These are phyloP conservation scores for Anser cygnoides DNA, from an alignment of 2,113 vertebrate species.

Conservation along the genomic window DNA sequence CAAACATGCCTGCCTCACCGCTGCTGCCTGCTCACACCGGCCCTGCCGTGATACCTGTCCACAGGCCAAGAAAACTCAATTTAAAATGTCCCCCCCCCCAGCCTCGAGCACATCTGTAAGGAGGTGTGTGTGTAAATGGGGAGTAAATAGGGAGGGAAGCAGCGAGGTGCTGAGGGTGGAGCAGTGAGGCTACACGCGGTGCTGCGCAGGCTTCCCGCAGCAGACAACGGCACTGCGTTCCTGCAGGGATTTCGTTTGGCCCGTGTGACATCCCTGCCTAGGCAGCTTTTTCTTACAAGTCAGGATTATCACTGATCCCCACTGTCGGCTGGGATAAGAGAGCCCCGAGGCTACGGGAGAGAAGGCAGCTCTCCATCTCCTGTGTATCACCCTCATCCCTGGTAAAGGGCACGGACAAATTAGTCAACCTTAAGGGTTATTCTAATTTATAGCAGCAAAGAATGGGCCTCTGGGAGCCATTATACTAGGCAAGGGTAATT, in stretches of 20 bases:
- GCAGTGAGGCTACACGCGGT: no score
- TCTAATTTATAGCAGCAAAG: conserved; percentile 47
- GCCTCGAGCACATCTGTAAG: not conserved
- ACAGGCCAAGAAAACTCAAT: not conserved
- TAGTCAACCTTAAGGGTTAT: conserved; percentile 55
- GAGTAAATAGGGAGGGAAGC: not conserved
- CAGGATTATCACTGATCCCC: conserved; percentile 11
- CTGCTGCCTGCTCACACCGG: not conserved
- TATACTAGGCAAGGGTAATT: conserved; percentile 47
- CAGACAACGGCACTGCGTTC: not conserved
- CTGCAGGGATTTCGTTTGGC: not conserved
- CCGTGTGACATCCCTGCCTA: not conserved
- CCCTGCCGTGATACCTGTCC: not conserved
- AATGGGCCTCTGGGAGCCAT: conserved; percentile 44
- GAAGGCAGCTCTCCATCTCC: not conserved
- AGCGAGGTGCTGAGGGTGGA: rapidly evolving
- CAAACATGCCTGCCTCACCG: not conserved
- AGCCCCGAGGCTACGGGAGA: not conserved
- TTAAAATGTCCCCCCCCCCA: not conserved
- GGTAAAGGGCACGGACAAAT: conserved; percentile 56
- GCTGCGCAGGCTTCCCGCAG: not conserved
- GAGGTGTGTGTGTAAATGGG: not conserved
- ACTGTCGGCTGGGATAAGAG: not conserved
- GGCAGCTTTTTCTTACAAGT: not conserved
- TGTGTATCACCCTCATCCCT: not conserved